phyloP scores from a whole-genome alignment of 2,888 invertebrate species.

The Limnephilus rhombicus region DNA sequence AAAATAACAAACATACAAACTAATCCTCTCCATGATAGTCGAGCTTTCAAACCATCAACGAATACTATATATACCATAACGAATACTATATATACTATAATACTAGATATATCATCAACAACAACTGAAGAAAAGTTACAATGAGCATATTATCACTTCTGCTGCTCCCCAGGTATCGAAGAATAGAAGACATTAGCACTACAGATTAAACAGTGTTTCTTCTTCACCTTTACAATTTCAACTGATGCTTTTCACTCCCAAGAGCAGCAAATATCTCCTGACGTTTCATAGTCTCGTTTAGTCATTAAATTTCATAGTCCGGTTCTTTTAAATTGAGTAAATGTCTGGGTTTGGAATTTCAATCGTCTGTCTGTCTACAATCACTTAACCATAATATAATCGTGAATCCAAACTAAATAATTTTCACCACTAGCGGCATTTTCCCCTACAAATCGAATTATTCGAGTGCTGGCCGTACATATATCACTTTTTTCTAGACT shows the following conservation, averaged over 20 bases:
- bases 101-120: too few species aligned
- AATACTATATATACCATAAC: too few species aligned
- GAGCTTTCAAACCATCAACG: too few species aligned
- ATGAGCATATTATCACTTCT: too few species aligned
- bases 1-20: too few species aligned
- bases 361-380: not conserved
- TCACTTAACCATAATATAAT: not conserved
- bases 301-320: not conserved
- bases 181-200: not conserved
- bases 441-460: not conserved
- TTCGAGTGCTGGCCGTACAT: not conserved
- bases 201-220: too few species aligned
- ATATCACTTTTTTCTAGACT: constrained; percentile 28
- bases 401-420: not conserved
- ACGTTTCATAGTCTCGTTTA: not conserved
- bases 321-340: not conserved
- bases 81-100: too few species aligned
- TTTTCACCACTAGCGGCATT: not conserved
- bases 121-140: too few species aligned
- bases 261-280: too few species aligned
- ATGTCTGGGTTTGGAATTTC: not conserved
- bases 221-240: too few species aligned
- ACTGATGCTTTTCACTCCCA: too few species aligned
- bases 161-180: not conserved
- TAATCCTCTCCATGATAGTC: too few species aligned